A percentile compares a stretch with the other conserved stretches of the same genome.
These are phyloP conservation scores for Syngnathus scovelli DNA, from an alignment of 2,113 vertebrate species.

Conservation along the genomic window DNA sequence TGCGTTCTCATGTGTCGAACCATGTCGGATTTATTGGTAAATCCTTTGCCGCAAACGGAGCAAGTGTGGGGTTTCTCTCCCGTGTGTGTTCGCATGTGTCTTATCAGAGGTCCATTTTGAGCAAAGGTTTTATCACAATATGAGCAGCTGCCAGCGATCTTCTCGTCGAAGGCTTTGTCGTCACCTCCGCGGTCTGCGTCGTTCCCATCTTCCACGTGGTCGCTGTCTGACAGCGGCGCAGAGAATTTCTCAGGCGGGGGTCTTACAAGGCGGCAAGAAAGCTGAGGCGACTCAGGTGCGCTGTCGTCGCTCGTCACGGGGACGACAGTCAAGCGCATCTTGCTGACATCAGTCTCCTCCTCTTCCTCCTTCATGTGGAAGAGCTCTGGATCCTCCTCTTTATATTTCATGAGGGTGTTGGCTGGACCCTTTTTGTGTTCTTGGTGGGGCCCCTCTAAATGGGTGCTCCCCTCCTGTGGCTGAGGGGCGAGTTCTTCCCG, in stretches of 20 bases:
- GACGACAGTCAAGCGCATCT: neutral
- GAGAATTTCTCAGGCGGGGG: neutral
- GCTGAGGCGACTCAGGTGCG: neutral
- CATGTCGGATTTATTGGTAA: neutral
- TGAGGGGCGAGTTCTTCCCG: neutral
- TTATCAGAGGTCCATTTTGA: neutral
- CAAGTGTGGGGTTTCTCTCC: neutral
- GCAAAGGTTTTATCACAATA: neutral
- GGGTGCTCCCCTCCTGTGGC: neutral
- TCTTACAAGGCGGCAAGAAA: neutral
- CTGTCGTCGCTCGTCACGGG: neutral
- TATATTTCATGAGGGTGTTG: no score
- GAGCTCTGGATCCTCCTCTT: neutral
- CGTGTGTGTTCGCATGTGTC: neutral
- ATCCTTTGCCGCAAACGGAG: neutral
- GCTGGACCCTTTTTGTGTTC: no score
- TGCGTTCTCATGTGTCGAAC: neutral
- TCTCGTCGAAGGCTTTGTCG: neutral
- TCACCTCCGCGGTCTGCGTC: neutral
- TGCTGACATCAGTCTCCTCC: neutral
- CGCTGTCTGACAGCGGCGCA: neutral
- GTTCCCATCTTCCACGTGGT: neutral
- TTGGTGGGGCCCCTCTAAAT: neutral
- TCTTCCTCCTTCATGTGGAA: neutral
- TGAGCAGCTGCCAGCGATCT: neutral